Evolutionary conservation across 2,797 vertebrate genomes (phyloP).

Genomic region (Heterohyrax brucei): DNA sequence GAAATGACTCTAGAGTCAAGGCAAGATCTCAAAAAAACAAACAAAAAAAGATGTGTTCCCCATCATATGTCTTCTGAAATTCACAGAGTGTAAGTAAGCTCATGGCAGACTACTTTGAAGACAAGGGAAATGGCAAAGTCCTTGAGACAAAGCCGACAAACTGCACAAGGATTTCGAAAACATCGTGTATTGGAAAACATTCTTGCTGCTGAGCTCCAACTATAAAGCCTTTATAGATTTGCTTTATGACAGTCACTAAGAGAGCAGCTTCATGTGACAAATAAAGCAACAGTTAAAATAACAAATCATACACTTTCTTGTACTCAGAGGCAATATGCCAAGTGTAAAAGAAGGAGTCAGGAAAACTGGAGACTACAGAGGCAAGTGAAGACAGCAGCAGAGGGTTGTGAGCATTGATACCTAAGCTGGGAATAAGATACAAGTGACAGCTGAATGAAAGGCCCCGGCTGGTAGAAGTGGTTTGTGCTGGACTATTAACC

Average conservation of each 20-base stretch:
- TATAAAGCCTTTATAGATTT: slow-evolving; percentile 53
- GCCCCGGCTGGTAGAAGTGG: too few species aligned
- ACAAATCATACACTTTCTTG: neutral
- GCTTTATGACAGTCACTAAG: slow-evolving; percentile 55
- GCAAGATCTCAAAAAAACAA: neutral
- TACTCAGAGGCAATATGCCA: neutral
- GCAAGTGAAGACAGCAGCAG: neutral
- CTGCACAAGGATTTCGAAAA: neutral
- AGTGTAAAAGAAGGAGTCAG: neutral
- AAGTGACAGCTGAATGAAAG: neutral
- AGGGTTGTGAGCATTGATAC: neutral
- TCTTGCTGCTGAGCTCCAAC: neutral
- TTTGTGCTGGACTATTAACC: neutral
- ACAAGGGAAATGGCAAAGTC: neutral
- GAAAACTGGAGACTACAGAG: neutral
- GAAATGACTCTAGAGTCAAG: slow-evolving; percentile 23
- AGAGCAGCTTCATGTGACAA: slow-evolving; percentile 8
- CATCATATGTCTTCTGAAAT: neutral
- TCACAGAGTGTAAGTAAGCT: neutral
- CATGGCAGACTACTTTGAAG: neutral
- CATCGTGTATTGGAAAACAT: neutral
- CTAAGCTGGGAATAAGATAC: neutral
- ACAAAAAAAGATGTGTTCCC: neutral
- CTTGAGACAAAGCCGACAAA: neutral
- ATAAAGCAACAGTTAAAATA: slow-evolving; percentile 28